Conservation (phyloP, 1,140 invertebrate species). For the Leptopilina clavipes region DNA sequence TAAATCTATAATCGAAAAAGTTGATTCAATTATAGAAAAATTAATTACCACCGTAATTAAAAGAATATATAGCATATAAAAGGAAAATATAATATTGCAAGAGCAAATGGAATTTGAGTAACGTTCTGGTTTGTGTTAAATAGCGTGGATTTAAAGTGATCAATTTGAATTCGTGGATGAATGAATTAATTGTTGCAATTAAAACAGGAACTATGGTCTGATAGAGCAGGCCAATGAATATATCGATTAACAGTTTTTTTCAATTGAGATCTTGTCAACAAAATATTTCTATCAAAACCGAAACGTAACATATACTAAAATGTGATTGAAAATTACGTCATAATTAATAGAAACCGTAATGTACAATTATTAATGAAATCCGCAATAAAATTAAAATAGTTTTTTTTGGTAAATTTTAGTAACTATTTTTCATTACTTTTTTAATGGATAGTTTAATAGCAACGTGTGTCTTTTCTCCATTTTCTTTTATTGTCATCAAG, state of each 20-base stretch:
- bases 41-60: too few relatives aligned
- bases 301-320: not conserved
- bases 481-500: too few relatives aligned
- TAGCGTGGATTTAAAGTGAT: conserved; percentile 7
- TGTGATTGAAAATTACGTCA: too few relatives aligned
- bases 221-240: conserved; percentile 11
- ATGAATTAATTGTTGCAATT: conserved; percentile 20
- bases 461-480: too few relatives aligned
- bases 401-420: too few relatives aligned
- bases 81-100: not conserved
- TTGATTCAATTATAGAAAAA: too few relatives aligned
- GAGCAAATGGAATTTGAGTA: not conserved
- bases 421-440: too few relatives aligned
- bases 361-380: too few relatives aligned
- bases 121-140: not conserved
- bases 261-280: not conserved
- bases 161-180: conserved; percentile 5
- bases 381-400: too few relatives aligned
- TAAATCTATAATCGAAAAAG: too few relatives aligned
- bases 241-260: not conserved
- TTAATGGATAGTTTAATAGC: too few relatives aligned
- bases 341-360: too few relatives aligned
- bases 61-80: not conserved
- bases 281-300: not conserved
- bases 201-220: conserved; percentile 7